Evolutionary conservation across 2,113 vertebrate genomes (phyloP).

Genomic region (Nycticebus coucang): DNA sequence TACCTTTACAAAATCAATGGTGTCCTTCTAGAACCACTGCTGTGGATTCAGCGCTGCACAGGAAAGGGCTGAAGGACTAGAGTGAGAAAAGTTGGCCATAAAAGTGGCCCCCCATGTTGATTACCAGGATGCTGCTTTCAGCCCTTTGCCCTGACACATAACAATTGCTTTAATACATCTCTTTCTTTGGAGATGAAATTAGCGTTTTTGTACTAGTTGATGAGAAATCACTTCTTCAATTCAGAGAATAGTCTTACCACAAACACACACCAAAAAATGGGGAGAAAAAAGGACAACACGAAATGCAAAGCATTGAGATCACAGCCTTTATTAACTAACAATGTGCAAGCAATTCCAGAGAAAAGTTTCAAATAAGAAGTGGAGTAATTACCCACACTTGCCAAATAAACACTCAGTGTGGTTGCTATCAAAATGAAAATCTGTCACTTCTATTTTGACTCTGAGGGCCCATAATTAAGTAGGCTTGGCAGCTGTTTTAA

Average conservation of each 20-base stretch:
- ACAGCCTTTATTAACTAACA: slow-evolving; percentile 61
- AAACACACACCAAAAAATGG: not conserved
- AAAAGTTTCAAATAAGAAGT: slow-evolving; percentile 64
- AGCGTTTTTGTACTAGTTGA: slow-evolving; percentile 7
- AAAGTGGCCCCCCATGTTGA: not conserved
- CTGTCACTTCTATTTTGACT: slow-evolving; percentile 77
- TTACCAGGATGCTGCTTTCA: not conserved
- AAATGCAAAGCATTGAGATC: slow-evolving; percentile 37
- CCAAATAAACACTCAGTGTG: slow-evolving; percentile 69
- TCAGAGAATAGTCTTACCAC: slow-evolving; percentile 31
- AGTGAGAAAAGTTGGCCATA: not conserved
- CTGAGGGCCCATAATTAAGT: slow-evolving; percentile 77
- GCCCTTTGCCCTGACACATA: slow-evolving; percentile 28
- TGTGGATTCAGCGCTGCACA: not conserved
- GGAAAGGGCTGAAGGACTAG: not conserved
- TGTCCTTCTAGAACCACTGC: not conserved
- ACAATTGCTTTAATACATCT: not conserved
- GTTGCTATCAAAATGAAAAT: slow-evolving; percentile 77
- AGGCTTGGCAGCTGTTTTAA: slow-evolving; percentile 68
- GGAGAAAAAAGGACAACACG: not conserved
- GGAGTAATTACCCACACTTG: slow-evolving; percentile 75
- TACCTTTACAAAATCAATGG: not conserved
- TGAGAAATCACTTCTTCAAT: slow-evolving; percentile 48
- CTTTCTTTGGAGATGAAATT: slow-evolving; percentile 9
- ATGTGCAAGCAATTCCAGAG: slow-evolving; percentile 48